phyloP scores from a whole-genome alignment of 2,113 vertebrate species.

The Macquaria ambigua region DNA sequence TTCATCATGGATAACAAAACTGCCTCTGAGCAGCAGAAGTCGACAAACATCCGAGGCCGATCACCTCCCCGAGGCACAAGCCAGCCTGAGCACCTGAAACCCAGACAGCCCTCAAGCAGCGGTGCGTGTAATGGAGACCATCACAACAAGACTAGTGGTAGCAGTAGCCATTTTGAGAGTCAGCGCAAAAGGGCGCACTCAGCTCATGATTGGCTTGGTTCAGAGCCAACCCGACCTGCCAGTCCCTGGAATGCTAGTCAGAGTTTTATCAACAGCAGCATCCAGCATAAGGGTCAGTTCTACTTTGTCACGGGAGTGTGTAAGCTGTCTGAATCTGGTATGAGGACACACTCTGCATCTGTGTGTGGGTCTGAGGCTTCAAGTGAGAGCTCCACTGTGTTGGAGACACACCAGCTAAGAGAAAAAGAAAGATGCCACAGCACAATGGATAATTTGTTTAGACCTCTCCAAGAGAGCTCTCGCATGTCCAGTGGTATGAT shows the following conservation, averaged over 20 bases:
- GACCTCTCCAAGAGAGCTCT: constrained; percentile 64
- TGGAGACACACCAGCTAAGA: constrained; percentile 56
- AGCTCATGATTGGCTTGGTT: constrained; percentile 52
- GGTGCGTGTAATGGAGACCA: constrained; percentile 43
- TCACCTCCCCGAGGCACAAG: constrained; percentile 71
- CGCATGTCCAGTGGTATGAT: constrained; percentile 53
- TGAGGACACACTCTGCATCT: constrained; percentile 53
- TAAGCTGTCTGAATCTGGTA: constrained; percentile 56
- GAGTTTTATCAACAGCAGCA: constrained; percentile 76
- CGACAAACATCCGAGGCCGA: constrained; percentile 59
- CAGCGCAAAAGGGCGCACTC: constrained; percentile 73
- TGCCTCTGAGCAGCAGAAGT: constrained; percentile 67
- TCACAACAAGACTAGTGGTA: constrained; percentile 33
- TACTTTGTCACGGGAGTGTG: constrained; percentile 86
- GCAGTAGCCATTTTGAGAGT: constrained; percentile 56
- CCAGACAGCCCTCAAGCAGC: constrained; percentile 48
- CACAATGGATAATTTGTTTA: constrained; percentile 76
- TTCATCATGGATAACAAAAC: constrained; percentile 61
- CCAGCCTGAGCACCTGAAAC: constrained; percentile 76
- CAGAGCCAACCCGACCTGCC: constrained; percentile 61
- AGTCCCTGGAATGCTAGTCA: constrained; percentile 57
- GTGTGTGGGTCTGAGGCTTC: constrained; percentile 56
- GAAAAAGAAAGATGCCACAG: constrained; percentile 76
- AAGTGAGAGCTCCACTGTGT: constrained; percentile 47
- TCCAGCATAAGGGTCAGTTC: constrained; percentile 86